Conservation (phyloP, 2,888 invertebrate genomes). For the Euproctis similis region DNA sequence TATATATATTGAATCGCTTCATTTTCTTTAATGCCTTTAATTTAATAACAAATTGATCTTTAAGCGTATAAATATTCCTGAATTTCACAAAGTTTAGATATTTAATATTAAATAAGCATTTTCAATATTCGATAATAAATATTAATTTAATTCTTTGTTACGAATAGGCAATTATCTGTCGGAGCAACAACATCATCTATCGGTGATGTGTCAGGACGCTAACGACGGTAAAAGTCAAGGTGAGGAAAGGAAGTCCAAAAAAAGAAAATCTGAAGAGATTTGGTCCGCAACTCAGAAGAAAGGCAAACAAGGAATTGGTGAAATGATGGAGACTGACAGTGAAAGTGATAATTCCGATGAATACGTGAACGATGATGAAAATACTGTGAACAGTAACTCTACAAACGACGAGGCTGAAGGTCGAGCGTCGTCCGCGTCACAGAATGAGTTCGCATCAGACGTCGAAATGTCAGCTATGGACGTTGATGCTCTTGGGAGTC, state of each 20-base stretch:
- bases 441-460: conserved; percentile 77
- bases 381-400: conserved; percentile 62
- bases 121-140: no score
- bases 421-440: conserved; percentile 60
- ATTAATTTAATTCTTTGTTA: no score
- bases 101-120: no score
- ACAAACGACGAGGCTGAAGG: conserved; percentile 62
- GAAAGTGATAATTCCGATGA: conserved; percentile 63
- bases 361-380: conserved; percentile 64
- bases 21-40: no score
- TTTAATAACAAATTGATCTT: no score
- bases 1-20: no score
- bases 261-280: conserved; percentile 77
- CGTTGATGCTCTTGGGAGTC: conserved; percentile 70
- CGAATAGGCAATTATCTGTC: conserved; percentile 58
- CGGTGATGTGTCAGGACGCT: conserved; percentile 59
- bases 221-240: conserved; percentile 40
- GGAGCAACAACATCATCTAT: conserved; percentile 64
- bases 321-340: conserved; percentile 79
- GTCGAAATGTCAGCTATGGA: conserved; percentile 79
- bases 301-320: conserved; percentile 74
- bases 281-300: conserved; percentile 78
- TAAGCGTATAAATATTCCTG: no score
- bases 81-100: no score
- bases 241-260: conserved; percentile 73